These are phyloP conservation scores for Actenoides hombroni DNA, from an alignment of 2,113 vertebrate species.

Conservation along the genomic window DNA sequence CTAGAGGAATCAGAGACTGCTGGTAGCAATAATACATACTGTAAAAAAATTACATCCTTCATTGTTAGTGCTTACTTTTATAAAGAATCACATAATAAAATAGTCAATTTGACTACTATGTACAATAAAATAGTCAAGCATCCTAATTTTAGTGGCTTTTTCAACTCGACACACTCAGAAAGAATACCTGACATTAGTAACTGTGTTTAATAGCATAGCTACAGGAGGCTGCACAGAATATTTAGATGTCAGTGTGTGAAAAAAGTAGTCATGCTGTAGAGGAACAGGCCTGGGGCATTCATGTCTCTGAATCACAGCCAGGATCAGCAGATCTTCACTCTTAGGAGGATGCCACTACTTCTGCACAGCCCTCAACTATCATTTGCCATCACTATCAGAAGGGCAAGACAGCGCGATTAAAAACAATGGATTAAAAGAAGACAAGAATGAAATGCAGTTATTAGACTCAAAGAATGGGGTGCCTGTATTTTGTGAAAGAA, in stretches of 20 bases:
- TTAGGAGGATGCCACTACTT: constrained; percentile 56
- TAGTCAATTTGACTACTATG: neutral
- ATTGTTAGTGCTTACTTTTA: neutral
- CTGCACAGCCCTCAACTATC: constrained; percentile 65
- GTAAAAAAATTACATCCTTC: neutral
- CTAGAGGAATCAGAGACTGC: neutral
- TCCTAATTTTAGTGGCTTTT: constrained; percentile 51
- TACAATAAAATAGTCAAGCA: neutral
- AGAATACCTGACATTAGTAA: constrained; percentile 34
- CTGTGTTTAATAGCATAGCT: constrained; percentile 2
- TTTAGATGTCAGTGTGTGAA: constrained; percentile 52
- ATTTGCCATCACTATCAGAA: constrained; percentile 63
- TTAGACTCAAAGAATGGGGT: neutral
- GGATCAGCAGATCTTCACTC: constrained; percentile 56
- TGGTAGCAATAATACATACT: neutral
- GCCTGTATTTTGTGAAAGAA: neutral
- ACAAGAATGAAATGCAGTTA: neutral
- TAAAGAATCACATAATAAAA: neutral
- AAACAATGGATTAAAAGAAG: constrained; percentile 50
- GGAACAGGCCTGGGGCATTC: constrained; percentile 65
- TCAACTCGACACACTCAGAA: neutral
- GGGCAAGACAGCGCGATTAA: constrained; percentile 53
- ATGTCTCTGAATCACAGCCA: constrained; percentile 71
- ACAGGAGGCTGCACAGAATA: constrained; percentile 45
- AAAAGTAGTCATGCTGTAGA: constrained; percentile 53